These are phyloP conservation scores for Mnemiopsis leidyi DNA, from an alignment of 37 sponge, comb jelly and placozoan species.

Conservation along the genomic window DNA sequence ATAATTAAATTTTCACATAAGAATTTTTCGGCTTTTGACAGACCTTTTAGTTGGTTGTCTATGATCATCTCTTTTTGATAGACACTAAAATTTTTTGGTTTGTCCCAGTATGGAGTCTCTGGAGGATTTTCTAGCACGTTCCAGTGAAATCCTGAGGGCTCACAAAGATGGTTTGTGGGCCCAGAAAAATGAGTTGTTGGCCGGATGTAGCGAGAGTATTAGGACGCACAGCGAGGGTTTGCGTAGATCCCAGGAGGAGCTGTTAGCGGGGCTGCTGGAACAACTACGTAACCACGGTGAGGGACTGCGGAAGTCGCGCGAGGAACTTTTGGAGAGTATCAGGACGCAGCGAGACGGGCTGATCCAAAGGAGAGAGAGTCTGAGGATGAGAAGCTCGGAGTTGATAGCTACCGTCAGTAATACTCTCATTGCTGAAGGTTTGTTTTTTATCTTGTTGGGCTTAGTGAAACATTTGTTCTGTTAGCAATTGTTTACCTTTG, in stretches of 20 bases:
- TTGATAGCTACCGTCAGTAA: not conserved
- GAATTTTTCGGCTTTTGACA: too few species aligned
- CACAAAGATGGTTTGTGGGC: slow-evolving; percentile 19
- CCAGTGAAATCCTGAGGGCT: slow-evolving; percentile 19
- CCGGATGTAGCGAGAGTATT: not conserved
- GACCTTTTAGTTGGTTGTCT: too few species aligned
- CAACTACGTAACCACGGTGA: too few species aligned
- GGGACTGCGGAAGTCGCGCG: not conserved
- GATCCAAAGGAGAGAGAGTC: not conserved
- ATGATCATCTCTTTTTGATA: too few species aligned
- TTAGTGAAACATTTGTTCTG: too few species aligned
- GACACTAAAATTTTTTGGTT: too few species aligned
- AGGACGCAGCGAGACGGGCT: not conserved
- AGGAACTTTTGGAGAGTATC: not conserved
- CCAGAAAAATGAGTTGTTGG: not conserved
- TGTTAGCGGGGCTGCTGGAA: not conserved
- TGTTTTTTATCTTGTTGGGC: too few species aligned
- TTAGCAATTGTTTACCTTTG: too few species aligned
- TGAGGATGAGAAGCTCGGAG: not conserved
- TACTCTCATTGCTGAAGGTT: not conserved
- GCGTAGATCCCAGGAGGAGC: not conserved
- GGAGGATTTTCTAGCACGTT: slow-evolving; percentile 11
- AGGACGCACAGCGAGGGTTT: not conserved
- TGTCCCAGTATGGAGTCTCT: slow-evolving; percentile 21
- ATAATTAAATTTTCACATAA: too few species aligned